Conservation (phyloP, 1,140 invertebrate genomes). For the Melitaea cinxia region DNA sequence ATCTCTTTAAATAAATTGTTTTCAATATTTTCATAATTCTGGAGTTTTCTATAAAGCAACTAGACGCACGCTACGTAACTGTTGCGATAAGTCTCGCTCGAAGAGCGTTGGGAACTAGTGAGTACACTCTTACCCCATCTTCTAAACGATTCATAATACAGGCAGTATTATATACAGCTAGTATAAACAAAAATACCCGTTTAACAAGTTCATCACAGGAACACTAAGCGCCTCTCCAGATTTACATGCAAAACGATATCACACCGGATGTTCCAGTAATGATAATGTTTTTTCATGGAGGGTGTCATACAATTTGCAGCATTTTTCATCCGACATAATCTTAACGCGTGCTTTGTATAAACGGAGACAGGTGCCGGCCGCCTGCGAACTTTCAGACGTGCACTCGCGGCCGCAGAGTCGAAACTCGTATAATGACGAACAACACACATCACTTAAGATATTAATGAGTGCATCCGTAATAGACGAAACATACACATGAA, state of each 20-base stretch:
- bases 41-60: not conserved
- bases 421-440: slow-evolving; percentile 41
- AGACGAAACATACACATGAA: slow-evolving; percentile 80
- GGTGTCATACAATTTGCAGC: slow-evolving; percentile 75
- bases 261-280: slow-evolving; percentile 56
- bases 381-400: slow-evolving; percentile 12
- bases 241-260: slow-evolving; percentile 75
- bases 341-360: slow-evolving; percentile 67
- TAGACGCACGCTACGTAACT: too few species aligned
- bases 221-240: slow-evolving; percentile 55
- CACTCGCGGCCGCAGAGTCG: slow-evolving; percentile 42
- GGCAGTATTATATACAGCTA: too few species aligned
- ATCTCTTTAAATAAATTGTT: slow-evolving; percentile 3
- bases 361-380: slow-evolving; percentile 35
- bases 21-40: not conserved
- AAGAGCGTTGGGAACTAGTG: not conserved
- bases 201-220: slow-evolving; percentile 20
- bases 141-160: slow-evolving; percentile 7
- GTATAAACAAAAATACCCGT: slow-evolving; percentile 23
- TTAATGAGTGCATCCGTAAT: slow-evolving; percentile 81
- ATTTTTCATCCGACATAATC: slow-evolving; percentile 76
- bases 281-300: slow-evolving; percentile 77
- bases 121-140: slow-evolving; percentile 3
- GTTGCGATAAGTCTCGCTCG: not conserved
- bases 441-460: slow-evolving; percentile 78